Conservation (phyloP, 1,140 invertebrate genomes). For the Drosophila melanica region DNA sequence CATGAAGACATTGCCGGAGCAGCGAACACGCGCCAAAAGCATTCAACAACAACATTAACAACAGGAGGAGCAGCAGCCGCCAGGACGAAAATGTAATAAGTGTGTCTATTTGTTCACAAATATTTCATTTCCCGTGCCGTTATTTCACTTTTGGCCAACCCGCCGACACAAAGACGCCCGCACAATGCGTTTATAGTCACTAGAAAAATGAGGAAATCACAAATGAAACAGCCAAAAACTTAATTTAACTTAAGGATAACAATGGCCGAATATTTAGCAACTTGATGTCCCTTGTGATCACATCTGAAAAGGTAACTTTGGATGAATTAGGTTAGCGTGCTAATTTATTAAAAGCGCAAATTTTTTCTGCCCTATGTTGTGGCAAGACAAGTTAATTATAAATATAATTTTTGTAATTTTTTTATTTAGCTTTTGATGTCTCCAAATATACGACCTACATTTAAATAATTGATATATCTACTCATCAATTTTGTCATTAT, state of each 20-base stretch:
- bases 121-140: slow-evolving; percentile 78
- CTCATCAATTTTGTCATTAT: too few species aligned
- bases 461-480: too few species aligned
- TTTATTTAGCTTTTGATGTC: too few species aligned
- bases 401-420: too few species aligned
- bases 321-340: neutral
- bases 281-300: neutral
- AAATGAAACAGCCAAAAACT: slow-evolving; percentile 38
- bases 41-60: slow-evolving; percentile 62
- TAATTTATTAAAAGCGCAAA: neutral
- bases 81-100: slow-evolving; percentile 78
- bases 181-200: slow-evolving; percentile 21
- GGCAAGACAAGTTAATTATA: neutral
- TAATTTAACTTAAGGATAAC: slow-evolving; percentile 51
- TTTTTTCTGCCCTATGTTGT: too few species aligned
- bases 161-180: slow-evolving; percentile 34
- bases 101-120: slow-evolving; percentile 81
- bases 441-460: too few species aligned
- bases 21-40: slow-evolving; percentile 75
- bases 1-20: slow-evolving; percentile 66
- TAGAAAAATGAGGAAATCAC: slow-evolving; percentile 30
- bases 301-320: neutral
- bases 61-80: slow-evolving; percentile 20
- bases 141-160: slow-evolving; percentile 41
- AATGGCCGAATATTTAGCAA: slow-evolving; percentile 31